Percentiles rank a stretch among this genome's conserved stretches.
Conservation (phyloP, 1,140 invertebrate species). For the Condylostylus longicornis region DNA sequence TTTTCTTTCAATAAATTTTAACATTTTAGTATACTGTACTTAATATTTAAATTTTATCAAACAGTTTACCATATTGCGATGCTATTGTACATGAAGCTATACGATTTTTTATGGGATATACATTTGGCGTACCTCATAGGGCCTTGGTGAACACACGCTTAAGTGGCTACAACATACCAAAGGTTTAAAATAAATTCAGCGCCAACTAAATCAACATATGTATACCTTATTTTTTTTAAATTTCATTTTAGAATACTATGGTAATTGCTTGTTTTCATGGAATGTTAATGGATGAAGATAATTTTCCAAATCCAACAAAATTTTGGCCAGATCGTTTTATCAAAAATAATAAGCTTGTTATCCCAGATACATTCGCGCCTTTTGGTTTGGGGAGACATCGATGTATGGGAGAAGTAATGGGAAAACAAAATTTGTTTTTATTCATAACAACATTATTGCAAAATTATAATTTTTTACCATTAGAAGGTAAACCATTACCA, state of each 20-base stretch:
- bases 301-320: conserved; percentile 52
- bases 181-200: conserved; percentile 35
- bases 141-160: conserved; percentile 53
- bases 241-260: conserved; percentile 53
- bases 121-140: conserved; percentile 63
- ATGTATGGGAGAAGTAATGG: conserved; percentile 73
- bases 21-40: neutral
- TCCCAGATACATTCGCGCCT: conserved; percentile 57
- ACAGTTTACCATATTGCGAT: conserved; percentile 63
- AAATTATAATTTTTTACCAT: conserved; percentile 50
- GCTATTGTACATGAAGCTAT: conserved; percentile 60
- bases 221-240: conserved; percentile 1
- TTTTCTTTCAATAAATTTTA: neutral
- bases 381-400: conserved; percentile 68
- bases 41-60: conserved; percentile 22
- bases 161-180: conserved; percentile 57
- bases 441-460: conserved; percentile 66
- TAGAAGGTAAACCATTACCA: conserved; percentile 45
- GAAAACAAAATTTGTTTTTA: conserved; percentile 71
- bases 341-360: conserved; percentile 43
- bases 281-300: conserved; percentile 51
- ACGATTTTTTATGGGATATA: conserved; percentile 61
- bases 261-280: conserved; percentile 67
- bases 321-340: conserved; percentile 61
- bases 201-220: neutral